These are phyloP conservation scores for Nestor notabilis DNA, from an alignment of 2,113 vertebrate species.

Conservation along the genomic window DNA sequence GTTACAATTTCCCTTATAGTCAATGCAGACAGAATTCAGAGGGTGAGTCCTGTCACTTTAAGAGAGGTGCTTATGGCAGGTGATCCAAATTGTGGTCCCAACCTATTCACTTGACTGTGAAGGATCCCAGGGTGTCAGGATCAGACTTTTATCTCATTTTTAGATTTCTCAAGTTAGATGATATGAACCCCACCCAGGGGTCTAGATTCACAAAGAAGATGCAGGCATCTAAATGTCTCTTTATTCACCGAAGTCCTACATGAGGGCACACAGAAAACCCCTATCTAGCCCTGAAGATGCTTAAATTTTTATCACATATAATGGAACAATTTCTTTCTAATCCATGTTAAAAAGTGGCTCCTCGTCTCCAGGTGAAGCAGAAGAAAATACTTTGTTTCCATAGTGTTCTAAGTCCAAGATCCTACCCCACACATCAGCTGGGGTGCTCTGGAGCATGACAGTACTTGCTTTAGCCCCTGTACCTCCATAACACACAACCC, in stretches of 20 bases:
- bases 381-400: background rate
- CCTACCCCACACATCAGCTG: background rate
- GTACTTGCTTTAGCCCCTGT: background rate
- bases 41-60: background rate
- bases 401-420: background rate
- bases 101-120: too few relatives aligned
- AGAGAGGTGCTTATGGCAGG: background rate
- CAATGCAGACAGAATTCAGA: background rate
- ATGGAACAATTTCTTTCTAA: background rate
- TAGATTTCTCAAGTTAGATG: background rate
- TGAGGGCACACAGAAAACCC: background rate
- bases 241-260: background rate
- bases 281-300: background rate
- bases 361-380: background rate
- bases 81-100: too few relatives aligned
- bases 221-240: background rate
- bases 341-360: background rate
- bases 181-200: background rate
- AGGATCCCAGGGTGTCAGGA: too few relatives aligned
- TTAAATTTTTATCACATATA: background rate
- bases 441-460: background rate
- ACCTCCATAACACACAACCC: accelerated
- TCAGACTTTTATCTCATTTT: background rate
- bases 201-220: background rate
- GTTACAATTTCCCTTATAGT: background rate